Evolutionary conservation across 2,113 vertebrate genomes (phyloP), one percentile per base, ranked within the genome.

Genomic region (Asarcornis scutulata): DNA sequence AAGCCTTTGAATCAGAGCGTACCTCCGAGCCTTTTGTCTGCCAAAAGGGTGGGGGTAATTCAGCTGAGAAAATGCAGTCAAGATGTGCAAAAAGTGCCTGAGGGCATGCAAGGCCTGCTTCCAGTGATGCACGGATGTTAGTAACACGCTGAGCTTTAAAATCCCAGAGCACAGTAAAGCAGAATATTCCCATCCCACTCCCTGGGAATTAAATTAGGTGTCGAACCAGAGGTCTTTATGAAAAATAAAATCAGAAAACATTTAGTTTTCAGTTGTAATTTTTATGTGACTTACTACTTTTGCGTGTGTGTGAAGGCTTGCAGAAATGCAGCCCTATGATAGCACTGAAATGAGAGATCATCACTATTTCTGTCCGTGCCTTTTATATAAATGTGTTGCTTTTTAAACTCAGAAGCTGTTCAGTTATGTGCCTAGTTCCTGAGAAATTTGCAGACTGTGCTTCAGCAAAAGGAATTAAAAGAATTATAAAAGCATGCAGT

Each of bases 61-160:
- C 83, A 83, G 62, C 81, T 86, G 60, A 93, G 93, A 94, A 91
- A 96, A 92, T 88, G 82, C 77, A 64, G 77, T 94, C 75, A 90
- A 94, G 94, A 88, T 89, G 66, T 81, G 88, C 21, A 77, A 77
- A 92, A 96, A 55, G 55, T 62, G 92, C 87, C 89, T 46, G 13
- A 48, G 63, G 87, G 64, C 82, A 91, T 90, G 42, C 60, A 27
- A 59, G 50, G 84, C 76, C 86, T 71, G 73, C 95, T 97, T 83
- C 80, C 76, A 97, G 0, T 93, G 95, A 95, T 94, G 95, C 87
- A 91, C 2, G 93, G 86, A 80, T 97, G 88, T 97, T 93, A 91
- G 83, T 78, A 88, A 34, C 94, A 95, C 38, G 82, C 91, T 94
- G 96, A 91, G 88, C 58, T 89, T 60, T 71, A 83, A 86, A 76